phyloP scores from a whole-genome alignment of 2,797 vertebrate species.

The Sparidentex hasta region DNA sequence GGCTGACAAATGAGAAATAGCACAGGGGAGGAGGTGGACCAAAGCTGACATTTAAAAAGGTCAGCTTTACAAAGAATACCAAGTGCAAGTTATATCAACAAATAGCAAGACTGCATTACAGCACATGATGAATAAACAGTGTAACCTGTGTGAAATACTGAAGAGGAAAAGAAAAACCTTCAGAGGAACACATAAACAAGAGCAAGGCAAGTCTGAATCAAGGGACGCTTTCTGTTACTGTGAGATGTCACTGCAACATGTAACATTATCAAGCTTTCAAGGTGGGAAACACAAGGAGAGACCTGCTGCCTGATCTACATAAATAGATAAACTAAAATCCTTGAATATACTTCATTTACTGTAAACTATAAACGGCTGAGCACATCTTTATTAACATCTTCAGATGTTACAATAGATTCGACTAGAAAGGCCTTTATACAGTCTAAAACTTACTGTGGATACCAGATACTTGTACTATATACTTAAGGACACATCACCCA shows the following conservation, averaged over 20 bases:
- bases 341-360: not conserved
- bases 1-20: not conserved
- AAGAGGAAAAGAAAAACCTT: not conserved
- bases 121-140: not conserved
- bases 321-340: not conserved
- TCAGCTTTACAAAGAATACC: conserved; percentile 18
- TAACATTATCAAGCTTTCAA: not conserved
- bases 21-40: conserved; percentile 1
- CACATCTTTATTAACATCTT: not conserved
- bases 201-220: not conserved
- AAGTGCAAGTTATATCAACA: not conserved
- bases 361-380: not conserved
- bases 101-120: not conserved
- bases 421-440: not conserved
- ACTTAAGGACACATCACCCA: not conserved
- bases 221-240: not conserved
- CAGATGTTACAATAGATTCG: not conserved
- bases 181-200: not conserved
- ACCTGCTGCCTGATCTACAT: not conserved
- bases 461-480: not conserved
- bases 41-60: conserved; percentile 35
- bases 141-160: not conserved
- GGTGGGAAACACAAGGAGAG: not conserved
- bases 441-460: not conserved
- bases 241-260: not conserved